phyloP scores from a whole-genome alignment of 2,113 vertebrate genomes.

The Phalacrocorax carbo region DNA sequence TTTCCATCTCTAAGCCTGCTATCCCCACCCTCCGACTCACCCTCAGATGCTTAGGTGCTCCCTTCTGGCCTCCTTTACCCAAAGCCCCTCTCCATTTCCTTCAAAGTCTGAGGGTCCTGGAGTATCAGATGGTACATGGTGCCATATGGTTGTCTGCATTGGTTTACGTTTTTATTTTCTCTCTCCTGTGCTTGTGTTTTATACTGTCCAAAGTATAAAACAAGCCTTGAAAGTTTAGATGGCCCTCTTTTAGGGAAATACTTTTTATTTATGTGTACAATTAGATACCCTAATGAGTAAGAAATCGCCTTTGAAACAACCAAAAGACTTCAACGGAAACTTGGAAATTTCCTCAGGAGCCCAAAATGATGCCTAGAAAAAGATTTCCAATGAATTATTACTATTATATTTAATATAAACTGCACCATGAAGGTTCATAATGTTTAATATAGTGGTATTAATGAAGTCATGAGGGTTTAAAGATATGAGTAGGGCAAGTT shows the following conservation, averaged over 20 bases:
- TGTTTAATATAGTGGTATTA: not conserved
- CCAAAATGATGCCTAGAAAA: not conserved
- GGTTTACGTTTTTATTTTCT: not conserved
- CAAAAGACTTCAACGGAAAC: not conserved
- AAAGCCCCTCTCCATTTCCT: not conserved
- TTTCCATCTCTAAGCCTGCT: not conserved
- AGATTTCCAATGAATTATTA: not conserved
- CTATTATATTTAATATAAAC: not conserved
- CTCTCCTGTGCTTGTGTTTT: not conserved
- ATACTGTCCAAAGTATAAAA: not conserved
- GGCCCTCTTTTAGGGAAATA: not conserved
- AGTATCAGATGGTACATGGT: not conserved
- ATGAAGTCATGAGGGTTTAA: not conserved
- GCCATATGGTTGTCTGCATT: not conserved
- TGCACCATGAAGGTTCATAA: not conserved
- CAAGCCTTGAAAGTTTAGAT: not conserved
- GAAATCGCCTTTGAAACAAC: not conserved
- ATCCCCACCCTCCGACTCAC: not conserved
- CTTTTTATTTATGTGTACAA: not conserved
- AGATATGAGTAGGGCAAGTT: not conserved
- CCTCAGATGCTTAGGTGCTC: not conserved
- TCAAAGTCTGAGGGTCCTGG: not conserved
- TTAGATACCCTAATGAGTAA: not conserved
- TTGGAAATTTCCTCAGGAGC: not conserved
- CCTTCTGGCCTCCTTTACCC: not conserved